phyloP scores from a whole-genome alignment of 53 echinoderm and acorn worm species.

The Luidia sarsii region DNA sequence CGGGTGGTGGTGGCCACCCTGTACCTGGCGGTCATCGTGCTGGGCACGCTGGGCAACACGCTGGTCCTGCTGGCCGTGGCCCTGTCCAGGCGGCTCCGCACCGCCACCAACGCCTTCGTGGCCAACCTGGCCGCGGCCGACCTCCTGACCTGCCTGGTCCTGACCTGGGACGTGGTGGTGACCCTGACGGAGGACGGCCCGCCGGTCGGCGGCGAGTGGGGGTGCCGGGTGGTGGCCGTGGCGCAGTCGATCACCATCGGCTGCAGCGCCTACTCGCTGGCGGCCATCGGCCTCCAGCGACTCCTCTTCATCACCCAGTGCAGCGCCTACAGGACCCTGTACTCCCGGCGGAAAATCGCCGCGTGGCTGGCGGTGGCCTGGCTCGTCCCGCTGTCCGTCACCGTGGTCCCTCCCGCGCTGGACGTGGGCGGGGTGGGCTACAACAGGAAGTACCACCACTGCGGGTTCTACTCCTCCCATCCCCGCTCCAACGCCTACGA shows the following conservation, averaged over 20 bases:
- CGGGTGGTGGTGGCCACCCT: slow-evolving; percentile 13
- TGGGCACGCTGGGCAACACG: slow-evolving; percentile 35
- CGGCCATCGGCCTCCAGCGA: slow-evolving; percentile 54
- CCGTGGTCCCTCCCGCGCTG: slow-evolving; percentile 27
- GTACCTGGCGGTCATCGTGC: slow-evolving; percentile 2
- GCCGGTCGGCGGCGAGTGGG: slow-evolving; percentile 17
- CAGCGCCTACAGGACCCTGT: slow-evolving; percentile 29
- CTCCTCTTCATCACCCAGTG: slow-evolving; percentile 51
- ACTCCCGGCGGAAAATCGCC: too few species aligned
- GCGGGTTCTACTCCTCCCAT: slow-evolving; percentile 32
- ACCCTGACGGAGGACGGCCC: slow-evolving; percentile 22
- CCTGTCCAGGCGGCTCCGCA: slow-evolving; percentile 35
- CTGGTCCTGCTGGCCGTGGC: slow-evolving; percentile 42
- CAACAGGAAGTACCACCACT: slow-evolving; percentile 60
- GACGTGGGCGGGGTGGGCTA: slow-evolving; percentile 58
- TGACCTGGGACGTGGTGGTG: slow-evolving; percentile 44
- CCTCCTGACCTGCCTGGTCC: slow-evolving; percentile 16
- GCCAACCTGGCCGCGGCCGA: slow-evolving; percentile 23
- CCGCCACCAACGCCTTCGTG: slow-evolving; percentile 43
- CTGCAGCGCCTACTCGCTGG: slow-evolving; percentile 50
- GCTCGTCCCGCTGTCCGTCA: slow-evolving; percentile 41
- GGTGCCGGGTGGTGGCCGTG: slow-evolving; percentile 41
- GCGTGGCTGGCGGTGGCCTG: slow-evolving; percentile 22
- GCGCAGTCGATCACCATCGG: slow-evolving; percentile 43
- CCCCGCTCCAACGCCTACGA: slow-evolving; percentile 61